A percentile compares a stretch with the other conserved stretches of the same genome.
Evolutionary conservation across 1,140 invertebrate species (phyloP).

Genomic region (Liolophura sinensis): DNA sequence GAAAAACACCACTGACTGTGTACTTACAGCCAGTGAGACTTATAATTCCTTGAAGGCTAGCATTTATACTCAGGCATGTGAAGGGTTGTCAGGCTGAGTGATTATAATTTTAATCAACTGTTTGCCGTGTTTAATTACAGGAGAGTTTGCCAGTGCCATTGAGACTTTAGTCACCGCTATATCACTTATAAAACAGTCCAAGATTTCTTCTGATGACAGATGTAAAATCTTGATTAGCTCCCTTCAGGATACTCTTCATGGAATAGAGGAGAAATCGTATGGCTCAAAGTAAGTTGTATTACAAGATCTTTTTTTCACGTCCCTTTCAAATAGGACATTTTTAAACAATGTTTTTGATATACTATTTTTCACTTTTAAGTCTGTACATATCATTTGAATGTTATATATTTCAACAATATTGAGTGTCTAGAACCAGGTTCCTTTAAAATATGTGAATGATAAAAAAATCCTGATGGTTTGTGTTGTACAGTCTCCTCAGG

Average conservation of each 20-base stretch:
- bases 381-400: background rate
- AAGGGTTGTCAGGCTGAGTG: no score
- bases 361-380: background rate
- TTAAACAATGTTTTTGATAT: background rate
- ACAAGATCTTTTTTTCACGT: background rate
- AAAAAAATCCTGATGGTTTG: slow-evolving; percentile 7
- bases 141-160: slow-evolving; percentile 96
- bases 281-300: slow-evolving; percentile 65
- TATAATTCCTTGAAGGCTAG: no score
- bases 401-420: background rate
- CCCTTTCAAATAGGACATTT: background rate
- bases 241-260: slow-evolving; percentile 92
- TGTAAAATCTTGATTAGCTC: slow-evolving; percentile 98
- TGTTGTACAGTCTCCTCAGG: slow-evolving; percentile 1
- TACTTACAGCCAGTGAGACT: no score
- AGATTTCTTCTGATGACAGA: slow-evolving; percentile 94
- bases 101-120: no score
- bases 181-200: slow-evolving; percentile 97
- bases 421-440: background rate
- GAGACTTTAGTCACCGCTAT: slow-evolving; percentile 98
- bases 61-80: no score
- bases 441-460: background rate
- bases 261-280: slow-evolving; percentile 96
- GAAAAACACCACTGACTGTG: no score
- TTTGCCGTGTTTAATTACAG: slow-evolving; percentile 54